These are phyloP conservation scores for Xylota sylvarum DNA, from an alignment of 2,888 invertebrate genomes.

Conservation along the genomic window DNA sequence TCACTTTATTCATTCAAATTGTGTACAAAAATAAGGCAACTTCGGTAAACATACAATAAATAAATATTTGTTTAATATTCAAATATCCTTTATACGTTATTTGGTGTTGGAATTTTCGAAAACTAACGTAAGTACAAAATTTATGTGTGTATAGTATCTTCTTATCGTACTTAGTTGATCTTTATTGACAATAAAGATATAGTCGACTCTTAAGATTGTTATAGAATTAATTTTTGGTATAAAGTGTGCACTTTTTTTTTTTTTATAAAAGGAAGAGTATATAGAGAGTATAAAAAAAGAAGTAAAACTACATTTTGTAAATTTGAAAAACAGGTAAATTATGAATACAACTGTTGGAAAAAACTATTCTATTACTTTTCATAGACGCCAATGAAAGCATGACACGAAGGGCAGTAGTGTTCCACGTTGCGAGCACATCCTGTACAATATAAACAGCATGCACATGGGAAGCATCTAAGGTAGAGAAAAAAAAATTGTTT, in stretches of 20 bases:
- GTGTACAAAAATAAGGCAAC: slow-evolving; percentile 19
- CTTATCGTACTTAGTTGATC: slow-evolving; percentile 43
- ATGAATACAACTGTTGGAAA: not conserved
- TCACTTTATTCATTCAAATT: not conserved
- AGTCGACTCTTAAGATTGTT: slow-evolving; percentile 37
- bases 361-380: slow-evolving; percentile 25
- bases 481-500: not conserved
- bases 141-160: not conserved
- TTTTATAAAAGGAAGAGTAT: not conserved
- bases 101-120: not conserved
- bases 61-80: slow-evolving; percentile 32
- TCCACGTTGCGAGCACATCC: slow-evolving; percentile 85
- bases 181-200: slow-evolving; percentile 64
- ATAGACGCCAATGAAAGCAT: slow-evolving; percentile 84
- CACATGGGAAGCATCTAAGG: slow-evolving; percentile 82
- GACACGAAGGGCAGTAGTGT: slow-evolving; percentile 86
- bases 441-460: slow-evolving; percentile 85
- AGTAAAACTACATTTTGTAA: not conserved
- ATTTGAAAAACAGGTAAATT: not conserved
- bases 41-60: slow-evolving; percentile 7
- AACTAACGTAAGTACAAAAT: not conserved
- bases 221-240: slow-evolving; percentile 8
- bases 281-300: slow-evolving; percentile 1
- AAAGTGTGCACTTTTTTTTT: not conserved
- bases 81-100: slow-evolving; percentile 27